These are phyloP conservation scores for Todiramphus saurophagus DNA, from an alignment of 2,113 vertebrate genomes.

Conservation along the genomic window DNA sequence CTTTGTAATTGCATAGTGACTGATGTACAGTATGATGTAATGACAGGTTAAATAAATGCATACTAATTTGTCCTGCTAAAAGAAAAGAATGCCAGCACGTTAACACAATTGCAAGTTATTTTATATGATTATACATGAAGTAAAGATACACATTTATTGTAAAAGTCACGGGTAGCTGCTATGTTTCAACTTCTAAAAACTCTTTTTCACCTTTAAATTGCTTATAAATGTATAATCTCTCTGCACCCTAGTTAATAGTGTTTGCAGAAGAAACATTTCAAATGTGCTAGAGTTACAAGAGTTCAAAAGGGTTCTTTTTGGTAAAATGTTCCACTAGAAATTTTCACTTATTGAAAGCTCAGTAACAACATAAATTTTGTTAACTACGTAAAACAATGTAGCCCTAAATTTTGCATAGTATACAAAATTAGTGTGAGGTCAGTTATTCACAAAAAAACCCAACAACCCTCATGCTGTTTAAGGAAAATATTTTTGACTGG, in stretches of 20 bases:
- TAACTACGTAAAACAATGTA: neutral
- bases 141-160: conserved; percentile 19
- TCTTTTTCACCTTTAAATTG: neutral
- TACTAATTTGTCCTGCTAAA: conserved; percentile 46
- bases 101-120: conserved; percentile 54
- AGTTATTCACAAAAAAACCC: neutral
- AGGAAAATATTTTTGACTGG: neutral
- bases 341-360: neutral
- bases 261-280: conserved; percentile 22
- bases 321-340: neutral
- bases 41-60: conserved; percentile 70
- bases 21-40: conserved; percentile 65
- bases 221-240: neutral
- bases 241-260: neutral
- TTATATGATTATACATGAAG: conserved; percentile 8
- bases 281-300: neutral
- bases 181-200: neutral
- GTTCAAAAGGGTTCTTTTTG: neutral
- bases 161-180: neutral
- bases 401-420: neutral
- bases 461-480: neutral
- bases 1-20: conserved; percentile 65
- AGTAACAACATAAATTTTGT: neutral
- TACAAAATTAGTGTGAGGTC: neutral
- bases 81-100: conserved; percentile 1